Evolutionary conservation across 2,113 vertebrate species (phyloP), one percentile per base, ranked within the genome.

Genomic region (Suncus etruscus): DNA sequence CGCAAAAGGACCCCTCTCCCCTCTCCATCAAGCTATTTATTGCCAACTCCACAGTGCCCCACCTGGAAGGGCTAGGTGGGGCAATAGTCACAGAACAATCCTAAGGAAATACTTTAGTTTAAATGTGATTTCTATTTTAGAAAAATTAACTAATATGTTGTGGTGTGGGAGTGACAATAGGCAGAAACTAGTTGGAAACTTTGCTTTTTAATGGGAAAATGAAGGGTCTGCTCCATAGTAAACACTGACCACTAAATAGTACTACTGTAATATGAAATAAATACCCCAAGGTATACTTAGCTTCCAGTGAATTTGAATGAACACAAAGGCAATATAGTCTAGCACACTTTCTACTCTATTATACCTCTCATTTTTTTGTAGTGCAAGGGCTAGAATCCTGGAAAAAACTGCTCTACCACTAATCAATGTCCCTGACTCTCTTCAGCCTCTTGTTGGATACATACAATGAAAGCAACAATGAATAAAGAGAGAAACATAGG

Each of bases 151-250:
- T 54, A 4, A 15, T 10, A 54, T 12, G 51, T 54, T 54, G 51
- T 54, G 7, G 51, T 54, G 51, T 54, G 51, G 51, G 51, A 15
- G 51, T 54, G 51, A 54, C 51, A 54, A 54, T 54, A 54, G 31
- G 74, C 29, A 79, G 27, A 86, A 39, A 54, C 29, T 20, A 27
- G 0, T 68, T 87, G 68, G 74, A 47, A 78, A 61, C n/a, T 65
- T 86, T n/a, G 31, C 12, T 72, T 91, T 83, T 91, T 66, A 83
- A 39, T 50, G 12, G 11, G 72, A 27, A 85, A 86, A 39, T 89
- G 16, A 83, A 54, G 10, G 18, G 15, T 73, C 29, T 92, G 50
- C 29, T 76, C 16, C 31, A 45, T 20, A 31, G 68, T 51, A 86
- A 72, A 47, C 24, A 73, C 48, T 83, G 58, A 32, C n/a, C 84